Conservation (phyloP, 2,797 vertebrate genomes). For the Trachurus trachurus region DNA sequence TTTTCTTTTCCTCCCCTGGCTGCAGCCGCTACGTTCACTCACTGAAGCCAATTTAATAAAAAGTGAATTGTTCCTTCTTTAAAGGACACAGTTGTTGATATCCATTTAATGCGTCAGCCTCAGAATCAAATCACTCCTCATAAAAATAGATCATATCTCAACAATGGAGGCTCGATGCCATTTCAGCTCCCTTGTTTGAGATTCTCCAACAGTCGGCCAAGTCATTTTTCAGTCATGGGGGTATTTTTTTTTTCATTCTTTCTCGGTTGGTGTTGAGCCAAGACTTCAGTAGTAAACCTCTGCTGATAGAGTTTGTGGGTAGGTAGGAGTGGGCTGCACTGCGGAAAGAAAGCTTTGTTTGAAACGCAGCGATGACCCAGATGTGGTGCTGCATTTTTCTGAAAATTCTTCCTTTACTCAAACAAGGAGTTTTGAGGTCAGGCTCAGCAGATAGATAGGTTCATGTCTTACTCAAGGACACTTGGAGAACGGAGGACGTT, state of each 20-base stretch:
- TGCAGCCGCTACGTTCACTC: background rate
- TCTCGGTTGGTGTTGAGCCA: slow-evolving; percentile 51
- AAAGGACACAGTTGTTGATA: background rate
- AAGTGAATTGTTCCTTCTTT: slow-evolving; percentile 17
- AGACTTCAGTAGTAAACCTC: slow-evolving; percentile 50
- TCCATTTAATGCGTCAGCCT: background rate
- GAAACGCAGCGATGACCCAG: slow-evolving; percentile 50
- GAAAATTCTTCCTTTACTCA: slow-evolving; percentile 21
- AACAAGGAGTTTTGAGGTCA: slow-evolving; percentile 29
- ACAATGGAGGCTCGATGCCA: slow-evolving; percentile 3
- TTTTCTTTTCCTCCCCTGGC: slow-evolving; percentile 46
- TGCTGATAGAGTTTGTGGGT: slow-evolving; percentile 52
- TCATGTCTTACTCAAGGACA: background rate
- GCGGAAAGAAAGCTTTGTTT: slow-evolving; percentile 55
- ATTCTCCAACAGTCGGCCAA: background rate
- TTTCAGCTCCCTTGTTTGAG: slow-evolving; percentile 3
- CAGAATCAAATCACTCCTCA: background rate
- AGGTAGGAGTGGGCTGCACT: slow-evolving; percentile 63
- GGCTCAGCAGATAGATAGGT: background rate
- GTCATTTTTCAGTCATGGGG: slow-evolving; percentile 6
- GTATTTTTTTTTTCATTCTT: slow-evolving; percentile 38
- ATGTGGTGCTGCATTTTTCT: slow-evolving; percentile 46
- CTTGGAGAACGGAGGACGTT: background rate
- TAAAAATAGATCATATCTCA: background rate
- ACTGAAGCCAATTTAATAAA: slow-evolving; percentile 44